These are phyloP conservation scores for Spongilla lacustris DNA, from an alignment of 37 sponge, comb jelly and placozoan species.

Conservation along the genomic window DNA sequence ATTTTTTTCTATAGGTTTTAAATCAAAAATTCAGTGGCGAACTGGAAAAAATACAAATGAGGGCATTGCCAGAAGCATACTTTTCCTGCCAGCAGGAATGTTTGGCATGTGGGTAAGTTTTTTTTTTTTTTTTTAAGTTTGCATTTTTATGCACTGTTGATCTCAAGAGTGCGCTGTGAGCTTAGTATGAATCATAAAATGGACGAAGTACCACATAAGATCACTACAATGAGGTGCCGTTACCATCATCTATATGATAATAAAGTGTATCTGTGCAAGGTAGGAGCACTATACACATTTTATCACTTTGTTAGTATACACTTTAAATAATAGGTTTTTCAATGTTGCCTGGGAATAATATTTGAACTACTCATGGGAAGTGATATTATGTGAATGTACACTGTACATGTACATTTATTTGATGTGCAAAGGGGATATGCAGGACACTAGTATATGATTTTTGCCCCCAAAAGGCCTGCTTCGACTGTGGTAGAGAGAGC, in stretches of 20 bases:
- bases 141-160: background rate
- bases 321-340: too few species aligned
- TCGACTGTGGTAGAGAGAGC: slow-evolving; percentile 67
- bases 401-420: too few species aligned
- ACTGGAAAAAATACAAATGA: slow-evolving; percentile 36
- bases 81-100: slow-evolving; percentile 84
- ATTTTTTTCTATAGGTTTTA: slow-evolving; percentile 44
- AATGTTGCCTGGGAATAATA: too few species aligned
- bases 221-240: slow-evolving; percentile 55
- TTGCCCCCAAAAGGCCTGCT: slow-evolving; percentile 46
- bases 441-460: too few species aligned
- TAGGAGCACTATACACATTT: background rate
- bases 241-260: slow-evolving; percentile 65
- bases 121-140: background rate
- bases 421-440: too few species aligned
- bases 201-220: slow-evolving; percentile 57
- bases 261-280: slow-evolving; percentile 78
- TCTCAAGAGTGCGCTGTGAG: slow-evolving; percentile 62
- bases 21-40: slow-evolving; percentile 86
- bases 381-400: too few species aligned
- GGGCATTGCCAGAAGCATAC: slow-evolving; percentile 88
- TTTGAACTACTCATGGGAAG: too few species aligned
- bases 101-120: slow-evolving; percentile 79
- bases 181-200: slow-evolving; percentile 79
- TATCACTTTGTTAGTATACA: background rate